Base-by-base conservation (phyloP, 1,140 invertebrate genomes). In the Drosophila malerkotliana region DNA sequence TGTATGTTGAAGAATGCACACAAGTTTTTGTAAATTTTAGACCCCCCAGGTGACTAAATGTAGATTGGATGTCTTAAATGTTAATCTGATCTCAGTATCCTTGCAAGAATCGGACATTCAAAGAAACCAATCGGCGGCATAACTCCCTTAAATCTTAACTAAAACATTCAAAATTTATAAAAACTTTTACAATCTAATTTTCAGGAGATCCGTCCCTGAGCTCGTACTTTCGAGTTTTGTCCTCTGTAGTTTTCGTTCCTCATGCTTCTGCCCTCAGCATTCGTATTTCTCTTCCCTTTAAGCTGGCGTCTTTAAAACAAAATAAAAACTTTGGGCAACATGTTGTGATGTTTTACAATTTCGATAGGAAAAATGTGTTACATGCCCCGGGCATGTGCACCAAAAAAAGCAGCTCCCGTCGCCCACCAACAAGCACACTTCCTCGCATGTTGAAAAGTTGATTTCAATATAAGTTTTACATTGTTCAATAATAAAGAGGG, bases 391-490 rank as follows among this genome's bases (percentile, higher is more conserved):
- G 41, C 41, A 44, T 44, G 41, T 44, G 41, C 7, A 44, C 14
- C 41, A 7, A 18, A 51, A 45, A 30, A 32, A 54, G 24, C 15
- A 7, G 49, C 30, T 9, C 32, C 24, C 41, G 37, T 10, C 12
- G 34, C 10, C 10, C 34, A 37, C n/a, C 10, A 10, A 12, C 34
- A 37, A 37, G 10, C 26, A 28, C 10, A 15, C 14, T 44, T 8
- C n/a, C 47, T 62, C 26, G 72, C 72, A 58, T 71, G 66, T 58
- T 68, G 72, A 71, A 74, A 74, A 74, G 58, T 74, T 74, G 72
- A 74, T 71, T 74, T 71, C 72, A 74, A 74, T 74, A 74, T 74
- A 74, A 74, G 72, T 74, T 74, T 74, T 54, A 62, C 72, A 74
- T 74, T 74, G 41, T 18, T 7, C 41, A 44, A 44, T 44, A 44